phyloP scores from a whole-genome alignment of 2,113 vertebrate genomes.

The Alethe castanea region DNA sequence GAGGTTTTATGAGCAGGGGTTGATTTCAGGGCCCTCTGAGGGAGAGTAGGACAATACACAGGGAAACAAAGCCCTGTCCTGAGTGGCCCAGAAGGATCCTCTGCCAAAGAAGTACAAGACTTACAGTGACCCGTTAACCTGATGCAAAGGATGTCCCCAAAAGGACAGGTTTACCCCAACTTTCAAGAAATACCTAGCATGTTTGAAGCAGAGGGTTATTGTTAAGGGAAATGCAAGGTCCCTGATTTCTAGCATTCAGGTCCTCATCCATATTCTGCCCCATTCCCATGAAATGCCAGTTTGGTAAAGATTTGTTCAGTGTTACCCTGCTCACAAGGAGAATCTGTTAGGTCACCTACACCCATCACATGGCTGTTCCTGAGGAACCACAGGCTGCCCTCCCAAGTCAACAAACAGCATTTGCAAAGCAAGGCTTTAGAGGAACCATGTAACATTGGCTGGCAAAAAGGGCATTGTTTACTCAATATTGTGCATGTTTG shows the following conservation, averaged over 20 bases:
- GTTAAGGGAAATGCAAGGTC: background rate
- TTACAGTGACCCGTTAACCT: accelerated
- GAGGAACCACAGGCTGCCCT: background rate
- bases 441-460: accelerated
- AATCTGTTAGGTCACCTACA: background rate
- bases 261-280: background rate
- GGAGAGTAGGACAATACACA: accelerated
- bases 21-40: background rate
- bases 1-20: background rate
- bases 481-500: accelerated
- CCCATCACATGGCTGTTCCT: background rate
- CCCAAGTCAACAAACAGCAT: background rate
- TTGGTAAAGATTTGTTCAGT: background rate
- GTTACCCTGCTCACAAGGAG: background rate
- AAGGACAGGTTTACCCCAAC: background rate
- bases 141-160: background rate
- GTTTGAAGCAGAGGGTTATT: background rate
- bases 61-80: background rate
- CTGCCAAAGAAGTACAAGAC: background rate
- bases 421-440: background rate
- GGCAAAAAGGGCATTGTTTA: background rate
- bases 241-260: background rate
- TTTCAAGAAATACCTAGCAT: background rate
- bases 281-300: background rate
- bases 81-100: background rate